These are phyloP conservation scores for Rhipidura dahli DNA, from an alignment of 2,113 vertebrate genomes.

Conservation along the genomic window DNA sequence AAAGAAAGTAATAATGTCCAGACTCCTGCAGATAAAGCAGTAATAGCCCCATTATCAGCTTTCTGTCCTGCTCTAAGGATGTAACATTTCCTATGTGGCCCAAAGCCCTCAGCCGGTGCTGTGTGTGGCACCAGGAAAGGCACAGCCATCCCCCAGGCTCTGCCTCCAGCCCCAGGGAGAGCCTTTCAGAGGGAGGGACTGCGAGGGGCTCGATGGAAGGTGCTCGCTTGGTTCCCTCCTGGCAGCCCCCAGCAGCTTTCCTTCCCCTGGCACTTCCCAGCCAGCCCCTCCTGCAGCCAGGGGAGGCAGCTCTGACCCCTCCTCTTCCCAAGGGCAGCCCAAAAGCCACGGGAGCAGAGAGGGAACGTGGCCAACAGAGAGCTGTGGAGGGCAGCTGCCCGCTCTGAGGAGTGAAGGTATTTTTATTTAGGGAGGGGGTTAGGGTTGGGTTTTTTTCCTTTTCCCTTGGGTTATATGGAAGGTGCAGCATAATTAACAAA, in stretches of 20 bases:
- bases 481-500: not conserved
- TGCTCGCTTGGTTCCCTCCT: not conserved
- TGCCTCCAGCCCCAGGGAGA: not conserved
- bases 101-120: not conserved
- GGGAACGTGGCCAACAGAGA: not conserved
- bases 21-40: rapidly evolving
- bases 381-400: not conserved
- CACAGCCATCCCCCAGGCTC: not conserved
- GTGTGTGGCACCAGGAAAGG: not conserved
- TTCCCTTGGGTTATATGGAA: no score
- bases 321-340: not conserved
- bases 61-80: not conserved
- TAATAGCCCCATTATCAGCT: not conserved
- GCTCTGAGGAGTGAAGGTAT: not conserved
- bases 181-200: not conserved
- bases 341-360: not conserved
- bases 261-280: not conserved
- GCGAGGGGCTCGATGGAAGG: not conserved
- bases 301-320: not conserved
- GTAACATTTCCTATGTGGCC: not conserved
- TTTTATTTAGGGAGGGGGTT: not conserved
- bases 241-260: not conserved
- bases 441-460: no score
- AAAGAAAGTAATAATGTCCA: not conserved
- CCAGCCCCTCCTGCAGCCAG: not conserved